Percentiles rank a stretch among this genome's conserved stretches.
Conservation (phyloP, 2,888 invertebrate species). For the Anarsia innoxiella region DNA sequence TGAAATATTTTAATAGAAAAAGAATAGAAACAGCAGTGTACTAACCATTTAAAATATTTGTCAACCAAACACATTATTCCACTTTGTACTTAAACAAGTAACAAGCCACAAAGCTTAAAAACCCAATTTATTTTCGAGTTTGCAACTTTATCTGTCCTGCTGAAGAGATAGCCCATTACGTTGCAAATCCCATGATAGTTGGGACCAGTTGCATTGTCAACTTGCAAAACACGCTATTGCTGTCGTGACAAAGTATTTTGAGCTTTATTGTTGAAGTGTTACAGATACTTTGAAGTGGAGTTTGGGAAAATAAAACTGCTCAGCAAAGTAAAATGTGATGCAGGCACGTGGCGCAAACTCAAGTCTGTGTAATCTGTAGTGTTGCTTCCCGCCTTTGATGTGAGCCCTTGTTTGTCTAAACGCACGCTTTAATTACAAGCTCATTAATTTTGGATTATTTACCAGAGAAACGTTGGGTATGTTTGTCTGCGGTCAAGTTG, state of each 20-base stretch:
- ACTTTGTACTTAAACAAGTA: too few relatives aligned
- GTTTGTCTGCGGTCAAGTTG: slow-evolving; percentile 12
- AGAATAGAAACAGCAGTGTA: too few relatives aligned
- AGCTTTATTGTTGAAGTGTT: neutral
- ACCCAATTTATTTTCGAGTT: slow-evolving; percentile 33
- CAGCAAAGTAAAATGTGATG: slow-evolving; percentile 41
- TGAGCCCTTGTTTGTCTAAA: slow-evolving; percentile 64
- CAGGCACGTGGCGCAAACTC: slow-evolving; percentile 67
- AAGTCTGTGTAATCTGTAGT: slow-evolving; percentile 54
- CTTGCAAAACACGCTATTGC: slow-evolving; percentile 28
- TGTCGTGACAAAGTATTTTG: neutral
- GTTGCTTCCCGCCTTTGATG: slow-evolving; percentile 60
- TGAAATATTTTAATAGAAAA: too few relatives aligned
- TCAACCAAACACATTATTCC: too few relatives aligned
- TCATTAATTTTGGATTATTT: slow-evolving; percentile 72
- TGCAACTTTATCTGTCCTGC: slow-evolving; percentile 44
- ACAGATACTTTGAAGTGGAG: too few relatives aligned
- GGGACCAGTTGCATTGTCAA: slow-evolving; percentile 65
- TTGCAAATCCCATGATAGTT: slow-evolving; percentile 67
- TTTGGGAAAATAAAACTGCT: too few relatives aligned
- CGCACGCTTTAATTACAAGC: slow-evolving; percentile 64
- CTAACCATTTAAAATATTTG: too few relatives aligned
- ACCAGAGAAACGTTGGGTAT: slow-evolving; percentile 22
- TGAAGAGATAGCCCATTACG: slow-evolving; percentile 59
- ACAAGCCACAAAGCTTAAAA: slow-evolving; percentile 33